Base-by-base conservation (phyloP, 2,797 vertebrate species). In the Sternotherus odoratus region DNA sequence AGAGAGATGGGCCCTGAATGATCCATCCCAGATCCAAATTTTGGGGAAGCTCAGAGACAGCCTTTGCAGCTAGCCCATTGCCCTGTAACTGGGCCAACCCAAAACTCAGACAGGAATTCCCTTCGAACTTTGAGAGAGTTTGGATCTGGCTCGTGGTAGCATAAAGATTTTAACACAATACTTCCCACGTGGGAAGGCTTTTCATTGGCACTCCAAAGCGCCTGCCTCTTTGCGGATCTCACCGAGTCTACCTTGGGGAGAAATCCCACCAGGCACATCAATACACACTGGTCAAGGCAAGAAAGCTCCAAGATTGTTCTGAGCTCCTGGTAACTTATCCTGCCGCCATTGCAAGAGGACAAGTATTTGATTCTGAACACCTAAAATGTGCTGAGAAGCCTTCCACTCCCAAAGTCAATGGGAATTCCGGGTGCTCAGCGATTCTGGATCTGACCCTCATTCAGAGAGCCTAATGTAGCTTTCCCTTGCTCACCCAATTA, bases 121-220 rank as follows among this genome's bases (percentile, higher is more conserved):
- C 0, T 53, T 78, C 5, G 46, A 75, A 46, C 43, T 9, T 46
- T 4, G 72, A 48, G 15, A 48, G 48, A 48, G 72, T 75, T 43
- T 48, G 13, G 36, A 6, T 72, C 16, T 26, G 12, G 36, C 24
- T 72, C 39, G 10, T 2, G 26, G 1, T 49, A 4, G 6, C 79
- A 84, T 8, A 16, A 30, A 0, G 33, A 78, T 79, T 86, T 80
- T 15, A 23, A 49, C n/a, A 5, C 30, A 69, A 39, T 2, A 53
- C 79, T 74, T 3, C 72, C 16, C 3, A 10, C 74, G 10, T 36
- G 5, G 78, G 11, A 88, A 83, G 88, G 85, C 69, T 30, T 57
- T n/a, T 0, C 1, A 12, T 49, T 17, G 75, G 79, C 50, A 15
- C 33, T 12, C 33, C 12, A 11, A 0, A 33, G 80, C 12, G 56